Evolutionary conservation across 2,797 vertebrate genomes (phyloP), one percentile per base, ranked within the genome.

Genomic region (Xerus rutilus): DNA sequence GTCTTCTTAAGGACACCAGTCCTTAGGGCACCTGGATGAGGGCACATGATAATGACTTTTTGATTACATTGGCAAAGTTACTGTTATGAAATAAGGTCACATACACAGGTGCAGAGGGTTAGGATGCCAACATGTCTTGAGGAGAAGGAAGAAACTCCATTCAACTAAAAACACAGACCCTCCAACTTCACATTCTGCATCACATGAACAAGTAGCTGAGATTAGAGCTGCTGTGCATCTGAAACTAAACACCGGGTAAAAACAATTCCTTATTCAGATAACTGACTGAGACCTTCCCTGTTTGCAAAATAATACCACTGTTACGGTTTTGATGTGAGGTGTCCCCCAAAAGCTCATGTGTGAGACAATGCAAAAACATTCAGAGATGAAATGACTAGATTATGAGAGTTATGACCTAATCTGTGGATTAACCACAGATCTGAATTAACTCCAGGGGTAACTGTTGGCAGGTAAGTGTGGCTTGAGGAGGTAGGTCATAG

Each of bases 1-100:
- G 30, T n/a, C 8, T 65, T 43, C 49, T 25, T 15, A 78, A 83
- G 43, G 7, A 84, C 14, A 52, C 82, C 12, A 35, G 70, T 59
- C 25, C 11, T 70, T n/a, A 65, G 70, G 4, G 73, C 11, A 64
- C 87, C 28, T 81, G 13, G 10, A 86, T 83, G 64, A 89, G 62
- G 47, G 20, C 9, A 45, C 4, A 59, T 3, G 25, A 30, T 47
- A 72, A 57, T 87, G 15, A 57, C 30, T n/a, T 87, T 6, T n/a
- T 82, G 10, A 91, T 89, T 76, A 54, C 20, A 82, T 88, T 49
- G 84, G 25, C 32, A 86, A 79, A 70, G n/a, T 59, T 7, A 7
- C 74, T 59, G 30, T 92, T 89, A 95, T 47, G 54, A 89, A 94
- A 92, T 74, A 86, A 95, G n/a, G 59, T 73, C 64, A 57, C 23